These are phyloP conservation scores for Microctenopoma steveboyesi DNA, from an alignment of 2,797 vertebrate species.

Conservation along the genomic window DNA sequence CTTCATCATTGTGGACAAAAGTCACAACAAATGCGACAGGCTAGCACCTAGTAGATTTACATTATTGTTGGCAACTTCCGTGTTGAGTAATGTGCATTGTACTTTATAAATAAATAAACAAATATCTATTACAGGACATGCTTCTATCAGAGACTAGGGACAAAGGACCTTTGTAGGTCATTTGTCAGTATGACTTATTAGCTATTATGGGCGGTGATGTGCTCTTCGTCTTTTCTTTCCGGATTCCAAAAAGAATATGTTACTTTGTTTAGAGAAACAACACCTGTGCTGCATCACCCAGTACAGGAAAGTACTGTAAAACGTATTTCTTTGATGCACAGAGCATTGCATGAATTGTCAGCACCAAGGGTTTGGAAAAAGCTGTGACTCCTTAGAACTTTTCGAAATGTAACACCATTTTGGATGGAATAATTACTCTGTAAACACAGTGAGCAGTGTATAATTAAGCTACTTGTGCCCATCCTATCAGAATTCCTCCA, in stretches of 20 bases:
- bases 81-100: background rate
- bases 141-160: background rate
- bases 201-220: background rate
- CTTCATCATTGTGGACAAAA: too few species aligned
- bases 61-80: too few species aligned
- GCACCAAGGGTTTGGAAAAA: constrained; percentile 57
- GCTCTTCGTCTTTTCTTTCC: background rate
- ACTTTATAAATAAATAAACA: too few species aligned
- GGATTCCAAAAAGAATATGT: constrained; percentile 16
- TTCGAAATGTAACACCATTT: constrained; percentile 82
- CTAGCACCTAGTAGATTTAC: background rate
- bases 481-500: constrained; percentile 88
- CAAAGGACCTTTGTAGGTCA: background rate
- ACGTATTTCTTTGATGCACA: constrained; percentile 68
- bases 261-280: constrained; percentile 28
- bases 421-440: constrained; percentile 85
- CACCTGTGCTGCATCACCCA: constrained; percentile 23
- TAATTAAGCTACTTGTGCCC: constrained; percentile 88
- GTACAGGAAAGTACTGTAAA: constrained; percentile 41
- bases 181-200: background rate
- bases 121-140: background rate
- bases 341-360: constrained; percentile 65
- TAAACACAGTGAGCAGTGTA: constrained; percentile 83
- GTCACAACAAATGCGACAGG: too few species aligned
- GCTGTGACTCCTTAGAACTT: constrained; percentile 79